Conservation (phyloP, 2,888 invertebrate species). For the Mylabris sibirica region DNA sequence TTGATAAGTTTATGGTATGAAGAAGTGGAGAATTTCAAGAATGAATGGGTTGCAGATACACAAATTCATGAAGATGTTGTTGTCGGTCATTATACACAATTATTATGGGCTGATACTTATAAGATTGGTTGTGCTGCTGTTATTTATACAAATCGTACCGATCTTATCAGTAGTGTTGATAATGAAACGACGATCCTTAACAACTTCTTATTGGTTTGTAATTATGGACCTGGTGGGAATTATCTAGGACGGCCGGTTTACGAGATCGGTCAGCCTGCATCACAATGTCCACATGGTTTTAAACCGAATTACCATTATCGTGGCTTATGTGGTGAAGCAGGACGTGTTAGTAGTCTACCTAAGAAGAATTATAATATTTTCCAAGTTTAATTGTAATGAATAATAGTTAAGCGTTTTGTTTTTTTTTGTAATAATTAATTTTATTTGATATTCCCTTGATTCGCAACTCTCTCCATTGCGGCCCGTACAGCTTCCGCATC, state of each 20-base stretch:
- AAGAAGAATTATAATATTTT: slow-evolving; percentile 14
- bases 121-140: slow-evolving; percentile 55
- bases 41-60: slow-evolving; percentile 52
- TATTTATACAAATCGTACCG: slow-evolving; percentile 45
- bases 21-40: slow-evolving; percentile 53
- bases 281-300: slow-evolving; percentile 44
- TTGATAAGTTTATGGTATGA: slow-evolving; percentile 55
- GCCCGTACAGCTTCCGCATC: too few species aligned
- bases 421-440: not conserved
- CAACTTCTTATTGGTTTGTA: slow-evolving; percentile 52
- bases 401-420: too few species aligned
- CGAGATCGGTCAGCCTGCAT: slow-evolving; percentile 50
- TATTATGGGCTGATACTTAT: slow-evolving; percentile 56
- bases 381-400: not conserved
- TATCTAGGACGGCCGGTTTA: slow-evolving; percentile 54
- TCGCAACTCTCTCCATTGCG: slow-evolving; percentile 59
- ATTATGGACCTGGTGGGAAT: slow-evolving; percentile 58
- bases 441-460: slow-evolving; percentile 67
- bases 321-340: slow-evolving; percentile 48
- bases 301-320: slow-evolving; percentile 44
- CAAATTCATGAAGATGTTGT: slow-evolving; percentile 40
- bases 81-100: slow-evolving; percentile 58
- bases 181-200: not conserved
- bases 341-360: slow-evolving; percentile 16
- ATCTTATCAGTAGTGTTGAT: not conserved